Evolutionary conservation across 2,113 vertebrate genomes (phyloP).

Genomic region (Labeo catla): DNA sequence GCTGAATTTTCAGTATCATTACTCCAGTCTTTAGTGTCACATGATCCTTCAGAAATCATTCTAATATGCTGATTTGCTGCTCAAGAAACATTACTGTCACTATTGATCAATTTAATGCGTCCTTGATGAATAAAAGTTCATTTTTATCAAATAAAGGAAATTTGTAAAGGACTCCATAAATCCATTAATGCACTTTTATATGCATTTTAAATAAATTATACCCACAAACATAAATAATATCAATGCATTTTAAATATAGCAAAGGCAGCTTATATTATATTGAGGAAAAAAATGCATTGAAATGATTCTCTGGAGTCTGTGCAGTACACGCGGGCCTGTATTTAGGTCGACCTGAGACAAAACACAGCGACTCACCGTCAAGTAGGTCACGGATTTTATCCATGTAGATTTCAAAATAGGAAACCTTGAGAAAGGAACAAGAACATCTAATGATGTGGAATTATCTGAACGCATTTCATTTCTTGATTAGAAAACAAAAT

Average conservation of each 20-base stretch:
- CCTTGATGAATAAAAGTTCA: background rate
- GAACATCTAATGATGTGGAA: background rate
- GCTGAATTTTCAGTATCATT: too few species aligned
- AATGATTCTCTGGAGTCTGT: background rate
- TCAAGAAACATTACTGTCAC: background rate
- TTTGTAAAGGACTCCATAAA: too few species aligned
- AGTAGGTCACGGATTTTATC: constrained; percentile 95
- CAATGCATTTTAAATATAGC: background rate
- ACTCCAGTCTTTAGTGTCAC: too few species aligned
- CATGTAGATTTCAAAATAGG: constrained; percentile 98
- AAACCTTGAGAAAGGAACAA: constrained; percentile 77
- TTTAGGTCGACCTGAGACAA: background rate
- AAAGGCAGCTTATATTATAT: background rate
- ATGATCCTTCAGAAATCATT: background rate
- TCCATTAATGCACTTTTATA: too few species aligned
- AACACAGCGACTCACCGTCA: constrained; percentile 72
- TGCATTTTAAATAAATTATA: too few species aligned
- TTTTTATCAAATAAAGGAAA: too few species aligned
- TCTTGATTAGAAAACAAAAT: background rate
- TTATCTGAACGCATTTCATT: background rate
- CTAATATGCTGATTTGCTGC: background rate
- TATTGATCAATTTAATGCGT: background rate
- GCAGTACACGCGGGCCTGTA: background rate
- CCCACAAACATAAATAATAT: background rate
- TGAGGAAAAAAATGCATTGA: background rate